Evolutionary conservation across 2,113 vertebrate genomes (phyloP), one percentile per base, ranked within the genome.

Genomic region (Tachysurus vachellii): DNA sequence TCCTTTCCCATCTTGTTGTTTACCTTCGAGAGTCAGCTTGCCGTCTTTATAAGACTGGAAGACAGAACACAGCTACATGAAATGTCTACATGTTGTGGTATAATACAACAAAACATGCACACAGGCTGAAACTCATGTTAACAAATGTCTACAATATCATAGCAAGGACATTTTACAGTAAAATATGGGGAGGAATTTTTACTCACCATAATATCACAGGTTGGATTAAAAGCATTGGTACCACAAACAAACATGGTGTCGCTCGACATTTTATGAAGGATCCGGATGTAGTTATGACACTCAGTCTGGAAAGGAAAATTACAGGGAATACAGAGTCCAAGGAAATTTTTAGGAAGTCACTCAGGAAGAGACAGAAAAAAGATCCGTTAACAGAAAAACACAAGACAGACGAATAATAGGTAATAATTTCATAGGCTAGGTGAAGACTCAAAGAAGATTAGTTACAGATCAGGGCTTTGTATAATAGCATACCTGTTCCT

Each of bases 241-340:
- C 96, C 95, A 90, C 95, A 96, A 54, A 95, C 94, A 64, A 95
- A 95, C 66, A 96, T 92, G 70, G 64, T 88, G 4, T 91, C 90
- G 70, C 95, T 89, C 4, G 90, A 88, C 87, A 91, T 91, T 84
- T 92, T 89, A 61, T 95, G 95, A 44, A 97, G 90, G 80, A 94
- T 83, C 68, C 94, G 93, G 83, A 96, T 95, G 57, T 96, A 96
- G 89, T 97, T 96, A 89, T 93, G 93, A 86, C 95, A 96, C 4
- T 95, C 93, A 0, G 68, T 91, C 96, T 96, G 90, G 68, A 82
- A 89, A 10, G 13, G 59, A 21, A 82, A 44, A 57, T 4, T 47
- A 79, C 28, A 62, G 56, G 19, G 11, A 47, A 23, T 50, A 47
- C 10, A 26, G 23, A 75, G 1, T 21, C 19, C 42, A 21, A 8